These are phyloP conservation scores for Drosophila quadrilineata DNA, from an alignment of 1,140 invertebrate genomes.

Conservation along the genomic window DNA sequence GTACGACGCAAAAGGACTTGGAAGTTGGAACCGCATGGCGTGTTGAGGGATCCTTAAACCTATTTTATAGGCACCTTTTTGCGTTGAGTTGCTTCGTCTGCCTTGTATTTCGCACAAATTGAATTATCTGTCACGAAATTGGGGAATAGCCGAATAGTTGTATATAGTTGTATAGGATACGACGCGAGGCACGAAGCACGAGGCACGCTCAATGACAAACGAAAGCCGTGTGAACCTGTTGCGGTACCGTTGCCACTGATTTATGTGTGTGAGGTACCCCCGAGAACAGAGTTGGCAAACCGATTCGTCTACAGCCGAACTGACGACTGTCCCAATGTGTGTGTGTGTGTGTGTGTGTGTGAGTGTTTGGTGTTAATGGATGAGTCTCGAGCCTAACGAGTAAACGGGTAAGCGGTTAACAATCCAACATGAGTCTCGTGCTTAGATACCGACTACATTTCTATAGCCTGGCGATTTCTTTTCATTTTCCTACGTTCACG, in stretches of 20 bases:
- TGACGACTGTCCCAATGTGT: not conserved
- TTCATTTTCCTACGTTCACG: conserved; percentile 28
- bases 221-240: conserved; percentile 77
- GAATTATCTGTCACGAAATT: conserved; percentile 46
- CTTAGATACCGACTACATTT: conserved; percentile 45
- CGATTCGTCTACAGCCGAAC: not conserved
- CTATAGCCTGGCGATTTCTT: conserved; percentile 21
- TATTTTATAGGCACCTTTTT: conserved; percentile 52
- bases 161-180: conserved; percentile 15
- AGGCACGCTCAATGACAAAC: conserved; percentile 63
- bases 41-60: conserved; percentile 43
- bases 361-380: conserved; percentile 13
- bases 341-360: not conserved
- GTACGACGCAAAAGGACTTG: conserved; percentile 5
- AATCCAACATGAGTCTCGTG: conserved; percentile 70
- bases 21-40: too few species aligned
- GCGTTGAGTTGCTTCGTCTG: not conserved
- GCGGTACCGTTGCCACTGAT: conserved; percentile 60
- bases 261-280: conserved; percentile 57
- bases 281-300: conserved; percentile 26
- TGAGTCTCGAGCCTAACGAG: conserved; percentile 19
- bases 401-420: conserved; percentile 29
- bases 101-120: conserved; percentile 43
- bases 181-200: conserved; percentile 14
- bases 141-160: not conserved